Evolutionary conservation across 2,888 invertebrate genomes (phyloP).

Genomic region (Euplexia lucipara): DNA sequence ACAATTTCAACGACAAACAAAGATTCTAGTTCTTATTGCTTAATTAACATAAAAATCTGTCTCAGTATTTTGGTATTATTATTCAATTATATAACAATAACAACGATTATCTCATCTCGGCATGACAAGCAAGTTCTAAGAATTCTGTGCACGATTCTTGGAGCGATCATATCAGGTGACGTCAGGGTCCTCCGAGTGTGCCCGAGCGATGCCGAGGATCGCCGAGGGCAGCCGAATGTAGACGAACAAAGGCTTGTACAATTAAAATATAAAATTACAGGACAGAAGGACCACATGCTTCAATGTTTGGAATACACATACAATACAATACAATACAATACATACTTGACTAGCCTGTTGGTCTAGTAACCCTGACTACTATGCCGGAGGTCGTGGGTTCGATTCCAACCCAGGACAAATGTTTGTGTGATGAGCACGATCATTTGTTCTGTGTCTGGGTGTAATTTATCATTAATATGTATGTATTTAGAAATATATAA

Average conservation of each 20-base stretch:
- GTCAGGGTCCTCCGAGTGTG: constrained; percentile 45
- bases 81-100: constrained; percentile 35
- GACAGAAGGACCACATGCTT: constrained; percentile 42
- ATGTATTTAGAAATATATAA: no score
- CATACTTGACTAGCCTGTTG: no score
- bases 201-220: constrained; percentile 48
- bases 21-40: neutral
- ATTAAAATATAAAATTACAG: constrained; percentile 22
- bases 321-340: no score
- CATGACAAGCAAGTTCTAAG: constrained; percentile 48
- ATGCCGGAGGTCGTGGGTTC: no score
- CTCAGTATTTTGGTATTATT: constrained; percentile 9
- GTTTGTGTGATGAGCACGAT: no score
- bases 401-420: no score
- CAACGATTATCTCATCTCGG: constrained; percentile 39
- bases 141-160: constrained; percentile 59
- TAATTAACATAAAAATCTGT: constrained; percentile 30
- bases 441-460: no score
- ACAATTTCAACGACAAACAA: neutral
- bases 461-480: no score
- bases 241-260: constrained; percentile 58
- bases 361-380: no score
- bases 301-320: no score
- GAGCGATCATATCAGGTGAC: constrained; percentile 53
- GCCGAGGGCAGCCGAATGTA: constrained; percentile 44